phyloP scores from a whole-genome alignment of 2,113 vertebrate species.

The Aegotheles bennettii region DNA sequence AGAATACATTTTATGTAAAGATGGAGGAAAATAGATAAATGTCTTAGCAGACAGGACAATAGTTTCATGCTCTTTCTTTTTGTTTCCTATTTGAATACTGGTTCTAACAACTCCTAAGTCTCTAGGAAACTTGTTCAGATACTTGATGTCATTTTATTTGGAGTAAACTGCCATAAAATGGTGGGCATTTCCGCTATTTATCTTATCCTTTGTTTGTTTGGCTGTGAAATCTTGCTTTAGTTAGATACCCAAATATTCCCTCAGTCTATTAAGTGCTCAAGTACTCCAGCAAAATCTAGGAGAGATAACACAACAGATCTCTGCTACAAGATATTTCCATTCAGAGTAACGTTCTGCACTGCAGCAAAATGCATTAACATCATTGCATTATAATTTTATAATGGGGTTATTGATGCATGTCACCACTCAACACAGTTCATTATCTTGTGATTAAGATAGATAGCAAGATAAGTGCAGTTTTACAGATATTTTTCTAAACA shows the following conservation, averaged over 20 bases:
- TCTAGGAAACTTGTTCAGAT: conserved; percentile 45
- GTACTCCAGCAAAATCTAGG: conserved; percentile 22
- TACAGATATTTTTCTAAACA: background rate
- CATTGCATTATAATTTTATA: conserved; percentile 32
- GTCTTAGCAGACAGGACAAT: conserved; percentile 49
- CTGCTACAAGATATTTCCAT: conserved; percentile 6
- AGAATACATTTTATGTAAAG: conserved; percentile 43
- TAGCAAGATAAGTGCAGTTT: background rate
- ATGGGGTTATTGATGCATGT: conserved; percentile 12
- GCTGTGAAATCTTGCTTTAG: conserved; percentile 53
- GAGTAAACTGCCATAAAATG: conserved; percentile 50
- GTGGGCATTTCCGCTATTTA: conserved; percentile 21
- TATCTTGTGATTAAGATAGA: conserved; percentile 17
- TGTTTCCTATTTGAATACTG: conserved; percentile 41
- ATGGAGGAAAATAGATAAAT: conserved; percentile 48
- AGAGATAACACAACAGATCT: conserved; percentile 36
- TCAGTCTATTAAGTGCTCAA: conserved; percentile 16
- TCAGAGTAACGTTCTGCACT: conserved; percentile 10
- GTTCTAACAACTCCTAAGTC: conserved; percentile 33
- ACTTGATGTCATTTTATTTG: conserved; percentile 54
- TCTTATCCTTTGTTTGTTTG: conserved; percentile 43
- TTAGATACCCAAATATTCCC: conserved; percentile 24
- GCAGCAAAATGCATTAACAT: conserved; percentile 50
- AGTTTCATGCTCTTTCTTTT: conserved; percentile 57
- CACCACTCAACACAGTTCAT: conserved; percentile 1